phyloP scores from a whole-genome alignment of 2,797 vertebrate genomes.

The Brachyalestes nurse region DNA sequence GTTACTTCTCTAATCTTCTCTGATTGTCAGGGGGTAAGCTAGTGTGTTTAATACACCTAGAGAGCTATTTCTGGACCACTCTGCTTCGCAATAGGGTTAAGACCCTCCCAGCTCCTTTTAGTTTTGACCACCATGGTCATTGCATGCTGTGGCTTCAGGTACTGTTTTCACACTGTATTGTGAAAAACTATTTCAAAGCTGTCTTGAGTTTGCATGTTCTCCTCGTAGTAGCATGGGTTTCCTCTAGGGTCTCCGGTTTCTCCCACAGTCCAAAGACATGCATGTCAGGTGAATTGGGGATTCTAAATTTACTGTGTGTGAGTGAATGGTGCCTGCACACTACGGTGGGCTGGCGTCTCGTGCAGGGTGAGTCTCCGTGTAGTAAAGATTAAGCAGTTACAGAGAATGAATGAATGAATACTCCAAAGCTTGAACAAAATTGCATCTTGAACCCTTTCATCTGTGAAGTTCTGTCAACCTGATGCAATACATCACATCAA shows the following conservation, averaged over 20 bases:
- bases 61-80: conserved; percentile 14
- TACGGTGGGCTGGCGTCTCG: no score
- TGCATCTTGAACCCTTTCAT: no score
- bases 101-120: not conserved
- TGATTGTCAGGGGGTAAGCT: conserved; percentile 15
- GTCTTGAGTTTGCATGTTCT: not conserved
- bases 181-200: not conserved
- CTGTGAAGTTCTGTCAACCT: not conserved
- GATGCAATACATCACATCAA: not conserved
- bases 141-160: not conserved
- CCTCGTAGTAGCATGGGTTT: no score
- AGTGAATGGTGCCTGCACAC: no score
- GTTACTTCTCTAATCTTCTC: conserved; percentile 30
- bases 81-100: conserved; percentile 12
- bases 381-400: no score
- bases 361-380: no score
- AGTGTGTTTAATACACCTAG: conserved; percentile 16
- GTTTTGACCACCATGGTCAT: conserved; percentile 9
- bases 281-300: no score
- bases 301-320: no score
- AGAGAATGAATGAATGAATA: no score
- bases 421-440: not conserved
- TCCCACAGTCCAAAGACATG: no score
- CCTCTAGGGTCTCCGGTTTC: no score
- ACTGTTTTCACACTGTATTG: not conserved